Evolutionary conservation across 2,888 invertebrate species (phyloP).

Genomic region (Danaus chrysippus): DNA sequence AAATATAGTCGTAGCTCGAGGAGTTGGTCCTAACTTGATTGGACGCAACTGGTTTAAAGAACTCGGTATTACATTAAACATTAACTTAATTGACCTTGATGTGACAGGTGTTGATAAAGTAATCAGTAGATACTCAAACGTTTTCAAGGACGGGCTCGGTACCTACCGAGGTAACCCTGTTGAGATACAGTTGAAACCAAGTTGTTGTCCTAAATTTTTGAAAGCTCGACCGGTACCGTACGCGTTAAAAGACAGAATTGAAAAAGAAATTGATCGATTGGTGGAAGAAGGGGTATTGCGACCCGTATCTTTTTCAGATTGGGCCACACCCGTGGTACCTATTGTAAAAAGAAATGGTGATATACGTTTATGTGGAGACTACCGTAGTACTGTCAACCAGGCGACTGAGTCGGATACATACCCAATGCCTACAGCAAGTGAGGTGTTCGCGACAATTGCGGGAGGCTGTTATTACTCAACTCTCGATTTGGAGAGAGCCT

Average conservation of each 20-base stretch:
- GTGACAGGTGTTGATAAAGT: neutral
- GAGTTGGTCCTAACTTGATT: too few relatives aligned
- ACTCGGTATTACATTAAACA: too few relatives aligned
- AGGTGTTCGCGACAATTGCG: conserved; percentile 10
- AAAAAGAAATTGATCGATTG: too few relatives aligned
- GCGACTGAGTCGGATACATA: conserved; percentile 14
- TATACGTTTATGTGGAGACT: too few relatives aligned
- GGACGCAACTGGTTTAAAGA: too few relatives aligned
- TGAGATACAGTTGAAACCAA: neutral
- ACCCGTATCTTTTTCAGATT: too few relatives aligned
- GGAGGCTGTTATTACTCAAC: conserved; percentile 10
- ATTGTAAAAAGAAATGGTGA: too few relatives aligned
- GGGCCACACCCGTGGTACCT: too few relatives aligned
- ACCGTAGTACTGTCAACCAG: conserved; percentile 12
- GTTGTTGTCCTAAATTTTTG: neutral
- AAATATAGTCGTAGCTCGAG: too few relatives aligned
- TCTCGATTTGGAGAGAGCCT: conserved; percentile 1
- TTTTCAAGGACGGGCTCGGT: neutral
- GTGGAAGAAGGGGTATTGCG: too few relatives aligned
- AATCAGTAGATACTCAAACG: neutral
- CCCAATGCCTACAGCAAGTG: conserved; percentile 15
- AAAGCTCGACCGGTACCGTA: neutral
- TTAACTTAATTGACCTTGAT: too few relatives aligned
- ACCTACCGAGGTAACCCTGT: neutral
- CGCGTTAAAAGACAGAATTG: too few relatives aligned